These are phyloP conservation scores for Cactoblastis cactorum DNA, from an alignment of 2,888 invertebrate genomes.

Conservation along the genomic window DNA sequence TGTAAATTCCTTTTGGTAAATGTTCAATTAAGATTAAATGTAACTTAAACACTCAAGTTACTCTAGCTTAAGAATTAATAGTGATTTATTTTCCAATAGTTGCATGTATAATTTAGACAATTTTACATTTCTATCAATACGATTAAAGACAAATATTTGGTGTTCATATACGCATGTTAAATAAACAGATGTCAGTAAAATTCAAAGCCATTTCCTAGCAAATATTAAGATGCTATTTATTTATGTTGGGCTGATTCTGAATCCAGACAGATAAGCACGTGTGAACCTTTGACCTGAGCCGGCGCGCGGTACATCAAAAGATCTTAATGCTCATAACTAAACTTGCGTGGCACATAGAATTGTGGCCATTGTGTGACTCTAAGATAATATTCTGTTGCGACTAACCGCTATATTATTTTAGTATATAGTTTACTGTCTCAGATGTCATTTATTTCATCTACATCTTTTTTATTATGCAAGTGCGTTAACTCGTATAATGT, in stretches of 20 bases:
- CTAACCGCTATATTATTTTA: slow-evolving; percentile 27
- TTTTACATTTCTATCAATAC: too few species aligned
- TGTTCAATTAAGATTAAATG: too few species aligned
- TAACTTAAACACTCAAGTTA: too few species aligned
- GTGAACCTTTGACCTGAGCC: slow-evolving; percentile 39
- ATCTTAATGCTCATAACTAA: slow-evolving; percentile 33
- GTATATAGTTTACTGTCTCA: slow-evolving; percentile 17
- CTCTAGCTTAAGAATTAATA: too few species aligned
- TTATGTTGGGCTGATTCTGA: slow-evolving; percentile 39
- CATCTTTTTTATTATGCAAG: slow-evolving; percentile 16
- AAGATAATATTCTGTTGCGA: slow-evolving; percentile 31
- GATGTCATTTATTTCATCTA: slow-evolving; percentile 18
- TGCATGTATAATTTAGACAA: too few species aligned
- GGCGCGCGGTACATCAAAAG: slow-evolving; percentile 37
- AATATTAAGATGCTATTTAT: slow-evolving; percentile 30
- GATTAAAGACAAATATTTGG: too few species aligned
- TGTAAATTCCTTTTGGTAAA: too few species aligned
- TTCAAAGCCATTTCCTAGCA: not conserved
- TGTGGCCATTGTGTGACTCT: slow-evolving; percentile 32
- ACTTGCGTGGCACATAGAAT: slow-evolving; percentile 26
- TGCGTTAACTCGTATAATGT: slow-evolving; percentile 12
- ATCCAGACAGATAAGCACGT: slow-evolving; percentile 44
- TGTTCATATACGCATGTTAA: too few species aligned
- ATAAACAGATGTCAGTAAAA: too few species aligned
- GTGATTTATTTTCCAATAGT: too few species aligned